Base-by-base conservation (phyloP, 2,113 vertebrate species). In the Edolisoma coerulescens region DNA sequence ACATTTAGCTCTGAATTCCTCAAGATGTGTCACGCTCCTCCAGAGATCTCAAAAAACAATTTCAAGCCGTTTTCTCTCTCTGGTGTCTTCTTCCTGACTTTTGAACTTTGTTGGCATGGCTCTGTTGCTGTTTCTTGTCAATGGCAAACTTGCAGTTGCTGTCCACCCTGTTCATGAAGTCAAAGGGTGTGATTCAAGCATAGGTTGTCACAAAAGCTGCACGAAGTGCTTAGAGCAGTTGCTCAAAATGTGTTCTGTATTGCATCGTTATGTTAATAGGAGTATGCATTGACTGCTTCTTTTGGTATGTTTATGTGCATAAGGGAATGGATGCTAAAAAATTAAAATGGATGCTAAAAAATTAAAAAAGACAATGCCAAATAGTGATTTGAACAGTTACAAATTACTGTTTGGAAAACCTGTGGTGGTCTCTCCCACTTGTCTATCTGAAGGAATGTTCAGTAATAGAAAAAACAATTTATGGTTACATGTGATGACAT, bases 321-420 rank as follows among this genome's bases (percentile, higher is more conserved):
- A 67, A 53, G 27, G 47, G 50, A 89, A 39, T 16, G 13, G 20
- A 50, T 68, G 35, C 37, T 53, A 56, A 75, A 84, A 78, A 22
- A 3, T 26, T 24, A 11, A 0, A 3, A 16, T 16, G 13, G 20
- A 50, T 68, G 35, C 37, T 53, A 56, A 75, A 84, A 78, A 22
- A 3, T 26, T 24, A 11, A 0, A 3, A 16, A n/a, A 24, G 16
- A 26, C 14, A 1, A 20, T 50, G 11, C 7, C 6, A 67, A 49
- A 37, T 30, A 47, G 22, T 61, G n/a, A 53, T 75, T 75, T 32
- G 17, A 53, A 53, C 16, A 30, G 44, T 60, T 87, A 45, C 2
- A 76, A 30, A 33, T 50, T 41, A 37, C 22, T 75, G 14, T 68
- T 85, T 61, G 35, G 42, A 54, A 90, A 52, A 54, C 35, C 8